Base-by-base conservation (phyloP, 2,797 vertebrate genomes). In the Melanotaenia maccullochi region DNA sequence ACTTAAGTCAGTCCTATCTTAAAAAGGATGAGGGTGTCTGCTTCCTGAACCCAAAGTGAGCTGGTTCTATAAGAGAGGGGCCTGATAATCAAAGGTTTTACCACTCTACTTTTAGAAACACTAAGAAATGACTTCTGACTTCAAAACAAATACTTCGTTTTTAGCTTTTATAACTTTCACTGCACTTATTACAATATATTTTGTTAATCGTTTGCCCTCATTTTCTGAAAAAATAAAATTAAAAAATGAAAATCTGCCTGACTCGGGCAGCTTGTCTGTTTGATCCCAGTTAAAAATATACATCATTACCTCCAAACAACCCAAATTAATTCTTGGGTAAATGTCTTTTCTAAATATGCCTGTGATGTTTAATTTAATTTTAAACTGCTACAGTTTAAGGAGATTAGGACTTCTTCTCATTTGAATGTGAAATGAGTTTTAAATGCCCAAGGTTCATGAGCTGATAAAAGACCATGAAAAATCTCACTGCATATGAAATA, bases 381-480 rank as follows among this genome's bases (percentile, higher is more conserved):
- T 9, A 56, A 30, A 66, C 16, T 16, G 12, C 25, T 30, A 20
- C 8, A 58, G 30, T 36, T 35, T 24, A 36, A 40, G 55, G 13
- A 64, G 36, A 70, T 30, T 11, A 38, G 25, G 24, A 69, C 32
- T 25, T 33, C 4, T 51, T 52, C 38, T 25, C n/a, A 60, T 14
- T 22, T 56, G 7, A 74, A 72, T 38, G 18, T 33, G 22, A 1
- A 61, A 71, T 30, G 49, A 71, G 51, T 60, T 72, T 52, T 44
- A 64, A 81, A 66, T 65, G 68, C 33, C 68, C 7, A 36, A 16
- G 33, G 49, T 74, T 69, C 32, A 62, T 60, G 20, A 72, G 67
- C 54, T 74, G 52, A 68, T 60, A 60, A 71, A 63, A 72, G 5
- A 33, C 28, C 38, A 9, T 60, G 44, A 3, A 47, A 62, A 66